Base-by-base conservation (phyloP, 2,113 vertebrate species). In the Pogona vitticeps region DNA sequence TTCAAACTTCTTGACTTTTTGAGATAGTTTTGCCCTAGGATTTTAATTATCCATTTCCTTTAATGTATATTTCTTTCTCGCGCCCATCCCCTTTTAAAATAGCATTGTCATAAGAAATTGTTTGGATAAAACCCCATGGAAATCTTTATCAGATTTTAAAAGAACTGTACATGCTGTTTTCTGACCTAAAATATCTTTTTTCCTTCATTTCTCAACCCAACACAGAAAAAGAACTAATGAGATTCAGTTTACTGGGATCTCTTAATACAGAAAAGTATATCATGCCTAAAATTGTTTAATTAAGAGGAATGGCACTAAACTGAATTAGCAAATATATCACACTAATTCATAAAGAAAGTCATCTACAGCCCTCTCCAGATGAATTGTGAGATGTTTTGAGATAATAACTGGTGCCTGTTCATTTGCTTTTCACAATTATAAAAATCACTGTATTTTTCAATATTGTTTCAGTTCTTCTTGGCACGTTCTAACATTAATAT, bases 61-160 rank as follows among this genome's bases (percentile, higher is more conserved):
- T 68, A 80, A 80, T 79, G 6, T 78, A 56, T 33, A 20, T 61
- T 58, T 26, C 56, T 42, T 40, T 31, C 77, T 13, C 3, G 68
- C 73, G 10, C 61, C 56, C 38, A 61, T 33, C 9, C 20, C 40
- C 56, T 71, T 40, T 59, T 18, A 14, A 33, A 67, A 68, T 67
- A 76, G 70, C 59, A 76, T 52, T 59, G 4, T 78, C 31, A 65
- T 28, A 59, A 88, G 38, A 38, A 15, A 46, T 40, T 81, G 61
- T 86, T 86, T 81, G 40, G 58, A 72, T 59, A 81, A 63, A 81
- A 36, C n/a, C 31, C 76, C 46, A 70, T 67, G 63, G 65, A 79
- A 86, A 71, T 79, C 36, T 15, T 59, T 86, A 79, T 86, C 61
- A 56, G 61, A 78, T 85, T 71, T n/a, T 36, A 58, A 79, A 79